phyloP scores from a whole-genome alignment of 53 echinoderm and acorn worm species.

The Astropecten irregularis region DNA sequence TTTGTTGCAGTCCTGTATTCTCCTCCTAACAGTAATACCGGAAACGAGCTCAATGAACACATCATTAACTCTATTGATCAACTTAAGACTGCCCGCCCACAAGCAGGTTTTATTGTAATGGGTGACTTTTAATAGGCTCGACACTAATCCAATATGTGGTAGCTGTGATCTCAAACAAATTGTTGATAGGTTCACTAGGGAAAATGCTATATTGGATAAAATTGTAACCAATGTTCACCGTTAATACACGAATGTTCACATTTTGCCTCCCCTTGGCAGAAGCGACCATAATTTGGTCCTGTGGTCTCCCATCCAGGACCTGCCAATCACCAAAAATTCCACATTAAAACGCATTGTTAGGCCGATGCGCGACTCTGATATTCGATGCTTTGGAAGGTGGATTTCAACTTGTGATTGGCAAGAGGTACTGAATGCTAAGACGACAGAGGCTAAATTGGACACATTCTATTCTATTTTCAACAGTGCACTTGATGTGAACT shows the following conservation, averaged over 20 bases:
- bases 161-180: slow-evolving; percentile 14
- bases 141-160: neutral
- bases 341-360: slow-evolving; percentile 1
- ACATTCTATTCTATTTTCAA: slow-evolving; percentile 25
- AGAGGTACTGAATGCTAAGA: neutral
- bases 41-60: slow-evolving; percentile 4
- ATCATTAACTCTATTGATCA: neutral
- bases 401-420: slow-evolving; percentile 22
- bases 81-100: slow-evolving; percentile 2
- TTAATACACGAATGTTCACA: neutral
- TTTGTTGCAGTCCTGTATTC: slow-evolving; percentile 19
- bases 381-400: slow-evolving; percentile 13
- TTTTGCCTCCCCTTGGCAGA: slow-evolving; percentile 32
- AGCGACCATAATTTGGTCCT: slow-evolving; percentile 39
- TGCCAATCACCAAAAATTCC: neutral
- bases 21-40: slow-evolving; percentile 24
- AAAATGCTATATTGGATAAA: slow-evolving; percentile 15
- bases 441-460: slow-evolving; percentile 11
- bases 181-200: slow-evolving; percentile 26
- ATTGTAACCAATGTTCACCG: slow-evolving; percentile 12
- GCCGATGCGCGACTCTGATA: slow-evolving; percentile 31
- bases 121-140: slow-evolving; percentile 37
- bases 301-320: slow-evolving; percentile 14
- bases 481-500: neutral
- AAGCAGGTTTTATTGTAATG: slow-evolving; percentile 36